Evolutionary conservation across 2,888 invertebrate genomes (phyloP).

Genomic region (Crepidodera aurea): DNA sequence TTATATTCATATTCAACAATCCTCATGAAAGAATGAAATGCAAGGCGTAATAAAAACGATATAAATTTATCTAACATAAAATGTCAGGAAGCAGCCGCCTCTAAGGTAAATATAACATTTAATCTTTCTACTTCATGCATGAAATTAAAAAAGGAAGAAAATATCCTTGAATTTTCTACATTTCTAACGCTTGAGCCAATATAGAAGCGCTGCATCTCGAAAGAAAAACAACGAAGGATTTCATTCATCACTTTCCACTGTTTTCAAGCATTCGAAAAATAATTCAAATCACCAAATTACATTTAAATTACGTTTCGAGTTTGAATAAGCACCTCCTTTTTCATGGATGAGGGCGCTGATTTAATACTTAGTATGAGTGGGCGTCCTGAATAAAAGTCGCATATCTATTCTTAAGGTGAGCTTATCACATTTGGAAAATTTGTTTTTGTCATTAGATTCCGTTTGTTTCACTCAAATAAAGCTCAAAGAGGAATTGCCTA

Average conservation of each 20-base stretch:
- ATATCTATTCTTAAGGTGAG: too few relatives aligned
- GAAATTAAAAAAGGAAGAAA: not conserved
- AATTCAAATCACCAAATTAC: not conserved
- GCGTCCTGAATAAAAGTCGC: too few relatives aligned
- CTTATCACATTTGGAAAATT: too few relatives aligned
- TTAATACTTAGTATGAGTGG: too few relatives aligned
- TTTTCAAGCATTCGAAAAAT: not conserved
- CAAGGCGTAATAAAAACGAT: not conserved
- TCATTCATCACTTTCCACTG: constrained; percentile 1
- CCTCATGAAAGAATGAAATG: too few relatives aligned
- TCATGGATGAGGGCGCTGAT: not conserved
- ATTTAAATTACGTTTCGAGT: not conserved
- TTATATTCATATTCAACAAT: too few relatives aligned
- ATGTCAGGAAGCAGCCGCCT: not conserved
- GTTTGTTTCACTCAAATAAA: too few relatives aligned
- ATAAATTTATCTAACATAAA: not conserved
- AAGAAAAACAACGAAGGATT: constrained; percentile 1
- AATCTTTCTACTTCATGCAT: constrained; percentile 8
- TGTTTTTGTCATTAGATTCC: too few relatives aligned
- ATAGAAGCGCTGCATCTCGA: not conserved
- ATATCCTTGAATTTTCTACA: not conserved
- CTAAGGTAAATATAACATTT: not conserved
- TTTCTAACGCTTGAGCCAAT: not conserved
- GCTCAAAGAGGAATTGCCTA: too few relatives aligned
- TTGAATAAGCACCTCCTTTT: not conserved